Conservation (phyloP, 2,797 vertebrate genomes). For the Rhinichthys osculus region DNA sequence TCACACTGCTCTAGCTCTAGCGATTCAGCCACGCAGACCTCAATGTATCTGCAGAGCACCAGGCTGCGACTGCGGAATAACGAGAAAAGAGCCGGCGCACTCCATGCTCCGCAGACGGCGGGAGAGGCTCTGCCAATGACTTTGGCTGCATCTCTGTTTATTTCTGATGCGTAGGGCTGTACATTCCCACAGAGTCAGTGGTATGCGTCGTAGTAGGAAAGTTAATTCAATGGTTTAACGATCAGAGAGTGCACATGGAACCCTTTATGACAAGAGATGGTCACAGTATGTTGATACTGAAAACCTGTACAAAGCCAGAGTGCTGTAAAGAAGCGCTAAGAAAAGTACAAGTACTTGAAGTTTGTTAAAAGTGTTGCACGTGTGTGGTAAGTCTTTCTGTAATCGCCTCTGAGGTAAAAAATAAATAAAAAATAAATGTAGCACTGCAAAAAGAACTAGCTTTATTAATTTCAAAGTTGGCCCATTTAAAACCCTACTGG, state of each 20-base stretch:
- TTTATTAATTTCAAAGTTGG: conserved; percentile 47
- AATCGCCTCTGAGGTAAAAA: neutral
- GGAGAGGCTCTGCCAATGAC: conserved; percentile 51
- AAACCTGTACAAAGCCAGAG: conserved; percentile 37
- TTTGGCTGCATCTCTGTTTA: conserved; percentile 62
- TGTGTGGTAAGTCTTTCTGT: conserved; percentile 19
- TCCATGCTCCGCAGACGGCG: conserved; percentile 65
- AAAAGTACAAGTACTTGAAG: conserved; percentile 36
- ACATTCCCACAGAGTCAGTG: conserved; percentile 50
- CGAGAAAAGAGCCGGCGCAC: conserved; percentile 69
- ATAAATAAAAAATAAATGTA: neutral
- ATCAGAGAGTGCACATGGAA: conserved; percentile 34
- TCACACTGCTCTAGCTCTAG: conserved; percentile 76
- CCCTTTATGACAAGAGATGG: conserved; percentile 45
- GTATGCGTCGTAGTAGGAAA: conserved; percentile 36
- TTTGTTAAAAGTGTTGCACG: conserved; percentile 11
- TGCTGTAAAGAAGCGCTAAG: conserved; percentile 23
- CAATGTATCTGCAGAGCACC: conserved; percentile 78
- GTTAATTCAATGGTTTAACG: conserved; percentile 53
- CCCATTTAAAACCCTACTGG: conserved; percentile 50
- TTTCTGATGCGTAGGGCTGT: conserved; percentile 60
- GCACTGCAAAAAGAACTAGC: conserved; percentile 31
- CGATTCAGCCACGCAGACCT: conserved; percentile 71
- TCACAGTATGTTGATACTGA: conserved; percentile 31
- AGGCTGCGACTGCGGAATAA: conserved; percentile 78